phyloP scores from a whole-genome alignment of 2,888 invertebrate species.

The Apantesis nais region DNA sequence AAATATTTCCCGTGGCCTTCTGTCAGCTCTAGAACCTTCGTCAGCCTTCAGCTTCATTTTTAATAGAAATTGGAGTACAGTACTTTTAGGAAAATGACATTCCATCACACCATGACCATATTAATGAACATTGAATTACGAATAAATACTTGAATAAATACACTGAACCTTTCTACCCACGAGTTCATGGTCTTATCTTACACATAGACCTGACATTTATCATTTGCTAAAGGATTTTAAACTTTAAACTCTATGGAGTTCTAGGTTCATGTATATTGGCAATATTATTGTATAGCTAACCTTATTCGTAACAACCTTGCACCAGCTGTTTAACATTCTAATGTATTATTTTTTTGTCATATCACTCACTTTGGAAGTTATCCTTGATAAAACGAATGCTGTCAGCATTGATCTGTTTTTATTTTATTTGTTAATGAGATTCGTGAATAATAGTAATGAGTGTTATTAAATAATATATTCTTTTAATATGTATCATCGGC shows the following conservation, averaged over 20 bases:
- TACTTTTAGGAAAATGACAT: background rate
- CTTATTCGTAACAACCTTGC: conserved; percentile 58
- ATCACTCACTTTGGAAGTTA: conserved; percentile 13
- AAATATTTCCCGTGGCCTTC: no score
- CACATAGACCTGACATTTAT: conserved; percentile 51
- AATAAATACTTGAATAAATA: conserved; percentile 3
- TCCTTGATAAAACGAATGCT: conserved; percentile 12
- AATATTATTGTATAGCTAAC: conserved; percentile 51
- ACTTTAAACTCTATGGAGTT: conserved; percentile 21
- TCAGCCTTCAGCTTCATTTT: no score
- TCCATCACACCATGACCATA: background rate
- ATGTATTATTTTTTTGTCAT: conserved; percentile 33
- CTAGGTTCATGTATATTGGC: conserved; percentile 31
- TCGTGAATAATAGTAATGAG: background rate
- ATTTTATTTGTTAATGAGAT: conserved; percentile 1
- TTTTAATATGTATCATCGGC: no score
- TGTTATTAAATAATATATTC: no score
- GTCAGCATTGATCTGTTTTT: conserved; percentile 7
- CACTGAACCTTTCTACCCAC: conserved; percentile 58
- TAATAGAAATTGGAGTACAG: no score
- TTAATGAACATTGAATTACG: background rate
- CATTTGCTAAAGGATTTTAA: conserved; percentile 31
- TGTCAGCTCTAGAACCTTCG: no score
- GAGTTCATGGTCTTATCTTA: conserved; percentile 62
- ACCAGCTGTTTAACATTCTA: conserved; percentile 53